phyloP scores from a whole-genome alignment of 2,113 vertebrate genomes.

The Lipophrys pholis region DNA sequence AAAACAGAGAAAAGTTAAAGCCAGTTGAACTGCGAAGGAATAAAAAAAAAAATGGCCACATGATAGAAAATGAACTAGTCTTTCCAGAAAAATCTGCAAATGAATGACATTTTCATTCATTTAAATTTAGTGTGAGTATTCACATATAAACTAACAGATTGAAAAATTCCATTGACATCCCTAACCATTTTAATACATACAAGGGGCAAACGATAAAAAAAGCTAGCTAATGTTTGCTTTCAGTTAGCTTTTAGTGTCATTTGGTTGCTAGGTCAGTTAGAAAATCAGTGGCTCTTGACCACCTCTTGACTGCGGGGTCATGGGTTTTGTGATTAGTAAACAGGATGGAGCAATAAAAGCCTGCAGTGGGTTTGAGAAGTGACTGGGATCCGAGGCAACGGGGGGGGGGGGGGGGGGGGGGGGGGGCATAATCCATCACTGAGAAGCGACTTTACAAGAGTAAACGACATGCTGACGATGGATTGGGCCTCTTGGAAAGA shows the following conservation, averaged over 20 bases:
- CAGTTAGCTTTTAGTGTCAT: background rate
- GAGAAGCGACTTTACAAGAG: slow-evolving; percentile 17
- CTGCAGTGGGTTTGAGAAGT: slow-evolving; percentile 1
- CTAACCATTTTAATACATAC: no score
- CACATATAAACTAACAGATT: no score
- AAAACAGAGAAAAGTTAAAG: no score
- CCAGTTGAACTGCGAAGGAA: no score
- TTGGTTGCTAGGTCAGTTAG: slow-evolving; percentile 32
- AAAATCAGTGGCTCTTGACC: slow-evolving; percentile 5
- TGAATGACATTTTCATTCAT: no score
- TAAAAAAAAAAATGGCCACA: no score
- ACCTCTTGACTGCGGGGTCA: slow-evolving; percentile 5
- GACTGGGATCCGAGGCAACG: slow-evolving; percentile 32
- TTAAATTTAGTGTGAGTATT: no score
- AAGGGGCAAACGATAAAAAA: no score
- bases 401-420: background rate
- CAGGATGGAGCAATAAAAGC: slow-evolving; percentile 23
- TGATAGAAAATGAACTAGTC: no score
- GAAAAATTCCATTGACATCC: no score
- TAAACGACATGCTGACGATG: background rate
- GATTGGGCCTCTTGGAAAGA: slow-evolving; percentile 10
- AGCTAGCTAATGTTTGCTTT: background rate
- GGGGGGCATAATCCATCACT: slow-evolving; percentile 11
- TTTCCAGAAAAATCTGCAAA: no score
- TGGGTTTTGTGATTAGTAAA: background rate